These are phyloP conservation scores for Macrosteles quadrilineatus DNA, from an alignment of 1,140 invertebrate species.

Conservation along the genomic window DNA sequence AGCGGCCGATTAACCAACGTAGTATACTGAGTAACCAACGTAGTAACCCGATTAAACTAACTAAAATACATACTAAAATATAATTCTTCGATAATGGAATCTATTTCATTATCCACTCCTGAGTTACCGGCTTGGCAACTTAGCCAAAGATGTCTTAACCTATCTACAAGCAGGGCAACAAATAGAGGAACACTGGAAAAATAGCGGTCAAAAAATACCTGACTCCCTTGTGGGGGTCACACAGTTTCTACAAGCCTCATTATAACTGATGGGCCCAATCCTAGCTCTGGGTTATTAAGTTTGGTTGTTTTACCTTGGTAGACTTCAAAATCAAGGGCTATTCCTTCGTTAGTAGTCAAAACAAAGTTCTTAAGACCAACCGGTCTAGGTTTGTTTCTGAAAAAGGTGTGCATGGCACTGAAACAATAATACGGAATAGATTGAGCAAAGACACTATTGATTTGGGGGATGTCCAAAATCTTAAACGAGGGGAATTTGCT, in stretches of 20 bases:
- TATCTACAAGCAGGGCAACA: no score
- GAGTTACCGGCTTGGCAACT: no score
- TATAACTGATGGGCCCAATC: background rate
- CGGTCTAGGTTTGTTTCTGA: background rate
- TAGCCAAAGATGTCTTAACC: no score
- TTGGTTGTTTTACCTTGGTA: background rate
- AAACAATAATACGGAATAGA: constrained; percentile 29
- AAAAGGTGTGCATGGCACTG: constrained; percentile 28
- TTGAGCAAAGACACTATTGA: constrained; percentile 20
- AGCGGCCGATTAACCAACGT: no score
- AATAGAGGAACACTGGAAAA: no score
- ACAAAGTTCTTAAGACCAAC: background rate
- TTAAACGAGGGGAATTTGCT: constrained; percentile 29
- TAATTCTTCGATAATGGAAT: no score
- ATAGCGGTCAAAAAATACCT: no score
- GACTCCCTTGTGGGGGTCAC: no score
- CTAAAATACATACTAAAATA: no score
- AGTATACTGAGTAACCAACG: no score
- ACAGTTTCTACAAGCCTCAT: background rate
- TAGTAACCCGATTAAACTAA: no score
- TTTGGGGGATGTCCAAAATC: background rate
- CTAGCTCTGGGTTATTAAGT: background rate
- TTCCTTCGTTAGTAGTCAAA: background rate
- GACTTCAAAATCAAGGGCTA: background rate
- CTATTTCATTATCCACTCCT: no score